These are phyloP conservation scores for Perizoma affinitatum DNA, from an alignment of 2,888 invertebrate species.

Conservation along the genomic window DNA sequence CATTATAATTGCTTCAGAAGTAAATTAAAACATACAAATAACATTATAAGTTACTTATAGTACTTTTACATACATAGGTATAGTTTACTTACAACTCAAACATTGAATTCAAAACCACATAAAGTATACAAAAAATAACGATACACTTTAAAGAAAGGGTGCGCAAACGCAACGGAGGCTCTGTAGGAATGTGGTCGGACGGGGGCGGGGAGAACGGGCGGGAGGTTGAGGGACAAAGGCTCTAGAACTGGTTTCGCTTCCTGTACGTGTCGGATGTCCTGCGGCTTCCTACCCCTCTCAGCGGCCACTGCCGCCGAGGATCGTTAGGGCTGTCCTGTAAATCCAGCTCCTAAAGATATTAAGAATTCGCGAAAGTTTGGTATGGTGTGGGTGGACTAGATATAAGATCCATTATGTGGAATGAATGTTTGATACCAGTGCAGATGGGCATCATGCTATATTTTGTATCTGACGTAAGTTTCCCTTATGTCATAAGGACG, in stretches of 20 bases:
- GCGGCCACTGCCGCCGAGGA: constrained; percentile 35
- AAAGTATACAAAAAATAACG: constrained; percentile 34
- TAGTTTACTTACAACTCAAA: constrained; percentile 6
- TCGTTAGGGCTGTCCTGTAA: constrained; percentile 33
- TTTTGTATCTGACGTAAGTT: too few relatives aligned
- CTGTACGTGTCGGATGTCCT: constrained; percentile 85
- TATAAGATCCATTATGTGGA: too few relatives aligned
- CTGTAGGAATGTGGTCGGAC: constrained; percentile 76
- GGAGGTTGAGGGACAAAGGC: constrained; percentile 78
- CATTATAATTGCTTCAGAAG: too few relatives aligned
- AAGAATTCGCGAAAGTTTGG: too few relatives aligned
- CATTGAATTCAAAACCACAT: constrained; percentile 8
- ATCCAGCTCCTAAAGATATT: too few relatives aligned
- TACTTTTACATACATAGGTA: too few relatives aligned
- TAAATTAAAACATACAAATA: too few relatives aligned
- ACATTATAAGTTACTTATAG: too few relatives aligned
- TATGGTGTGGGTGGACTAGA: too few relatives aligned
- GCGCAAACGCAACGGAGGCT: constrained; percentile 69
- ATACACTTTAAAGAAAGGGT: constrained; percentile 59
- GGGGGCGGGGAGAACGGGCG: constrained; percentile 48
- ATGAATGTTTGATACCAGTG: too few relatives aligned
- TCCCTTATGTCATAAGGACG: too few relatives aligned
- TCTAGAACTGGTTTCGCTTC: constrained; percentile 82
- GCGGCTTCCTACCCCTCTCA: constrained; percentile 81
- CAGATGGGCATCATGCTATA: too few relatives aligned